Evolutionary conservation across 2,888 invertebrate genomes (phyloP).

Genomic region (Nectonema munidae): DNA sequence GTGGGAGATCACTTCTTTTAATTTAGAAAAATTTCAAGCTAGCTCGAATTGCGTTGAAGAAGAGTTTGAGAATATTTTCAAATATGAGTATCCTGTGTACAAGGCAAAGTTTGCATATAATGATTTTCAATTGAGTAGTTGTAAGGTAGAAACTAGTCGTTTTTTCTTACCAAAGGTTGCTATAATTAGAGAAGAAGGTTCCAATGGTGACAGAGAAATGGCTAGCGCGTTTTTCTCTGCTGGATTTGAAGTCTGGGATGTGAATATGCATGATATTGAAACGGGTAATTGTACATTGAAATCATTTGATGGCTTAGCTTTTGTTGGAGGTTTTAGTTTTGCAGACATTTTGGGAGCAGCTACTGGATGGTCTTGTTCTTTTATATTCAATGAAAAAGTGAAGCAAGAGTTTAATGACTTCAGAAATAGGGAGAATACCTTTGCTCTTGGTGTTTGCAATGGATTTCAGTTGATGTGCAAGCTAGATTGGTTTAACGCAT

Average conservation of each 20-base stretch:
- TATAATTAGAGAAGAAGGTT: constrained; percentile 74
- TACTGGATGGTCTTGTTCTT: constrained; percentile 82
- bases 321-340: constrained; percentile 95
- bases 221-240: constrained; percentile 48
- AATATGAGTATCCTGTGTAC: no score
- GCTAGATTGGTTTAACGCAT: constrained; percentile 47
- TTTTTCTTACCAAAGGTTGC: no score
- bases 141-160: no score
- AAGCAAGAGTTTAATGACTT: constrained; percentile 44
- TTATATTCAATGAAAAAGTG: constrained; percentile 43
- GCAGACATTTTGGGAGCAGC: constrained; percentile 87
- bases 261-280: constrained; percentile 63
- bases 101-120: no score
- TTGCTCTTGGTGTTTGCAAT: constrained; percentile 87
- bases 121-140: no score
- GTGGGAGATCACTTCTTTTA: constrained; percentile 85
- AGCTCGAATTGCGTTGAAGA: constrained; percentile 41
- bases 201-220: constrained; percentile 91
- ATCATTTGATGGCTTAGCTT: constrained; percentile 51
- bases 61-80: constrained; percentile 32
- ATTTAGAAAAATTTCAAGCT: constrained; percentile 49
- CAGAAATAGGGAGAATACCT: constrained; percentile 36
- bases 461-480: constrained; percentile 81
- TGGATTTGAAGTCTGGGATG: constrained; percentile 29
- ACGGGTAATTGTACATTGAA: constrained; percentile 37